Conservation (phyloP, 2,888 invertebrate species). For the Dasysyrphus albostriatus region DNA sequence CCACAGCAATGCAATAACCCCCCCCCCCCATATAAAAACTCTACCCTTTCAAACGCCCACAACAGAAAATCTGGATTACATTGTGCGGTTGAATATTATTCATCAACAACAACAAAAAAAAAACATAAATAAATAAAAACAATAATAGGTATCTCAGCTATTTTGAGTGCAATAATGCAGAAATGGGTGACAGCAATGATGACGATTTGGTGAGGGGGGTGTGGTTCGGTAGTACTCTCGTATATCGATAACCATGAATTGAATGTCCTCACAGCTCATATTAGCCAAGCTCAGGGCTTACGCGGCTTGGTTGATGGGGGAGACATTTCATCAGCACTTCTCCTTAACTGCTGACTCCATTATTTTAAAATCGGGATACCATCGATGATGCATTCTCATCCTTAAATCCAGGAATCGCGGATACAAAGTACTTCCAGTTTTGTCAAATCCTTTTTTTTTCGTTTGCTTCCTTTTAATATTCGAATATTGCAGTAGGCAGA, state of each 20-base stretch:
- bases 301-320: constrained; percentile 23
- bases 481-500: constrained; percentile 62
- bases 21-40: not conserved
- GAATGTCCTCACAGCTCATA: constrained; percentile 43
- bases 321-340: constrained; percentile 33
- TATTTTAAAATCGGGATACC: constrained; percentile 55
- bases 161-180: constrained; percentile 38
- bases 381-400: constrained; percentile 50
- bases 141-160: constrained; percentile 40
- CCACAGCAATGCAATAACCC: constrained; percentile 20
- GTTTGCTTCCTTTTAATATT: constrained; percentile 55
- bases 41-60: constrained; percentile 3
- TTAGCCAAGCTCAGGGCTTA: constrained; percentile 47
- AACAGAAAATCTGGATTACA: constrained; percentile 54
- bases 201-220: constrained; percentile 19
- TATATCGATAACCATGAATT: constrained; percentile 38
- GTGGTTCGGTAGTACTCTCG: not conserved
- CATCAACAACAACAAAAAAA: not conserved
- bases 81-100: constrained; percentile 36
- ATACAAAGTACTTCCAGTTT: constrained; percentile 43
- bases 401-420: constrained; percentile 40
- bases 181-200: constrained; percentile 55
- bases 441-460: constrained; percentile 53
- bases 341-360: constrained; percentile 66
- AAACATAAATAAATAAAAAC: constrained; percentile 28